These are phyloP conservation scores for Tetraneura akinire DNA, from an alignment of 1,140 invertebrate species.

Conservation along the genomic window DNA sequence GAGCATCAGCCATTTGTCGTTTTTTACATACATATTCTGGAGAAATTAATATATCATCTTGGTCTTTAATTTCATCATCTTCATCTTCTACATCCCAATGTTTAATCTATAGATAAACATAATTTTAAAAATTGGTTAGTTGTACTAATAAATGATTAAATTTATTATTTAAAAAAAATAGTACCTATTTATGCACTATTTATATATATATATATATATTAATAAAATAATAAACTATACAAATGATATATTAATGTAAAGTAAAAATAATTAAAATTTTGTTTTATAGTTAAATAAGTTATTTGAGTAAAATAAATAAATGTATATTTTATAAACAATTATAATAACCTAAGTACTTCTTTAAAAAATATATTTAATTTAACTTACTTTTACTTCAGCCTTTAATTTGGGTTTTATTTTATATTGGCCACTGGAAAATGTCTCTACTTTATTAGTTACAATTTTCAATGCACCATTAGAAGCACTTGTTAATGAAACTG, in stretches of 20 bases:
- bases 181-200: no score
- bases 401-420: slow-evolving; percentile 53
- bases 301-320: no score
- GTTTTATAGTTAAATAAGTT: no score
- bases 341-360: no score
- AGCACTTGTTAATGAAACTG: neutral
- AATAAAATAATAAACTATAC: no score
- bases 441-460: slow-evolving; percentile 17
- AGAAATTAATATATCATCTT: slow-evolving; percentile 9
- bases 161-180: no score
- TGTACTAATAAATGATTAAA: neutral
- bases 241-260: no score
- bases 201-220: no score
- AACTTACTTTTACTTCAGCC: slow-evolving; percentile 48
- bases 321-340: no score
- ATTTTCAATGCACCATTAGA: neutral
- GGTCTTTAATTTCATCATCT: slow-evolving; percentile 28
- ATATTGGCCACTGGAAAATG: neutral
- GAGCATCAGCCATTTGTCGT: slow-evolving; percentile 33
- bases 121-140: no score
- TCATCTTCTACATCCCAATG: slow-evolving; percentile 46
- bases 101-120: slow-evolving; percentile 6
- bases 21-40: slow-evolving; percentile 42
- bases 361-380: no score
- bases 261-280: no score